Evolutionary conservation across 1,140 invertebrate species (phyloP).

Genomic region (Thaumatotibia leucotreta): DNA sequence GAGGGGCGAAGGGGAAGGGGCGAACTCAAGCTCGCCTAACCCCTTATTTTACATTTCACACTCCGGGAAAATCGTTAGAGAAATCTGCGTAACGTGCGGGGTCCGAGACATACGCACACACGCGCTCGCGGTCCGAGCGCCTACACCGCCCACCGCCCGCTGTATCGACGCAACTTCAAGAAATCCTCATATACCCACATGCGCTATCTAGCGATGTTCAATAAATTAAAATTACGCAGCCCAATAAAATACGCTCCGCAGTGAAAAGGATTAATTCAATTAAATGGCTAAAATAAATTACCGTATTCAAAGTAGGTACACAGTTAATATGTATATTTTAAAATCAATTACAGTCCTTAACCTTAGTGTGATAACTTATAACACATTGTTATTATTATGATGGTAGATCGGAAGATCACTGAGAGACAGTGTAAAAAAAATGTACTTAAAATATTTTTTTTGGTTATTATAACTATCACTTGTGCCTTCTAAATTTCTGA

Average conservation of each 20-base stretch:
- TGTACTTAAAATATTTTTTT: too few species aligned
- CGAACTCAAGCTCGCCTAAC: conserved; percentile 62
- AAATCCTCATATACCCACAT: conserved; percentile 66
- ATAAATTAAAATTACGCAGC: conserved; percentile 12
- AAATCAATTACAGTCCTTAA: too few species aligned
- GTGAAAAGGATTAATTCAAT: background rate
- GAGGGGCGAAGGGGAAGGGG: conserved; percentile 31
- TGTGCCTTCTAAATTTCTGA: too few species aligned
- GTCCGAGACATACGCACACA: conserved; percentile 68
- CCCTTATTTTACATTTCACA: conserved; percentile 77
- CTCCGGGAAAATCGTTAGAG: conserved; percentile 76
- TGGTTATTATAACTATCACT: too few species aligned
- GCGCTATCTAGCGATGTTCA: conserved; percentile 20
- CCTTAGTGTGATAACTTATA: too few species aligned
- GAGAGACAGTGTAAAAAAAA: too few species aligned
- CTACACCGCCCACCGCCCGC: conserved; percentile 39
- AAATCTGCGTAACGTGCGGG: conserved; percentile 72
- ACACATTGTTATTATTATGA: too few species aligned
- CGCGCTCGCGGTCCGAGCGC: conserved; percentile 29
- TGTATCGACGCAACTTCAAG: conserved; percentile 72
- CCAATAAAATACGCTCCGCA: background rate
- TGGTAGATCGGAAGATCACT: too few species aligned
- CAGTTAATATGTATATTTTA: too few species aligned
- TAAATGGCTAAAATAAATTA: background rate
- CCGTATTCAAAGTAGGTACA: too few species aligned